phyloP scores from a whole-genome alignment of 1,140 invertebrate species.

The Tribolium castaneum region DNA sequence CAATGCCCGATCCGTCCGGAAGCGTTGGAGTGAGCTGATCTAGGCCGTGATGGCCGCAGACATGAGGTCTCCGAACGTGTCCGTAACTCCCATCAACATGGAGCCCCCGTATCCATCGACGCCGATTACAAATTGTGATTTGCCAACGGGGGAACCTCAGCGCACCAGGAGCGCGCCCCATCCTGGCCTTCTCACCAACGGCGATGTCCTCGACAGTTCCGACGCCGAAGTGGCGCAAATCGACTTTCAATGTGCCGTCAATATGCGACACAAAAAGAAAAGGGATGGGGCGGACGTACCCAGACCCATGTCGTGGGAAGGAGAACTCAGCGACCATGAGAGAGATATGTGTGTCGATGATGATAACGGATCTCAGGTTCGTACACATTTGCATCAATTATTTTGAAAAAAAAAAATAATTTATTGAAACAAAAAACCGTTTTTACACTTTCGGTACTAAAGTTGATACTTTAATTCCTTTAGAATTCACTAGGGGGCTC shows the following conservation, averaged over 20 bases:
- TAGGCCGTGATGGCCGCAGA: conserved; percentile 58
- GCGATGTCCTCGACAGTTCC: conserved; percentile 56
- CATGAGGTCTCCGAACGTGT: conserved; percentile 63
- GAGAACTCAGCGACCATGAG: conserved; percentile 84
- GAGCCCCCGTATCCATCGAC: conserved; percentile 55
- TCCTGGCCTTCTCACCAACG: conserved; percentile 44
- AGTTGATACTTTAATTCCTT: no score
- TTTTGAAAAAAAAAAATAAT: no score
- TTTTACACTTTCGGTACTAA: no score
- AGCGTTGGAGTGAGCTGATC: conserved; percentile 56
- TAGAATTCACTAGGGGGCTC: no score
- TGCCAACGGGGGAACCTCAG: conserved; percentile 47
- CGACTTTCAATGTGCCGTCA: conserved; percentile 60
- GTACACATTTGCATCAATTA: neutral
- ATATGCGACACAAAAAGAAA: conserved; percentile 59
- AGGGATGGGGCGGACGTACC: conserved; percentile 52
- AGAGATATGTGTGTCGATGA: conserved; percentile 63
- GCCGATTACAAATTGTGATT: conserved; percentile 43
- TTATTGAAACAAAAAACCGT: no score
- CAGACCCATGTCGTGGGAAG: conserved; percentile 92
- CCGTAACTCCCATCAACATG: conserved; percentile 64
- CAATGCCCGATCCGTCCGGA: conserved; percentile 2
- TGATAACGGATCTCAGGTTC: conserved; percentile 51
- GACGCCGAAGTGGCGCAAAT: conserved; percentile 63
- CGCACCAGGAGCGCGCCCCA: conserved; percentile 54